Evolutionary conservation across 2,797 vertebrate species (phyloP).

Genomic region (Melanotaenia nigrans): DNA sequence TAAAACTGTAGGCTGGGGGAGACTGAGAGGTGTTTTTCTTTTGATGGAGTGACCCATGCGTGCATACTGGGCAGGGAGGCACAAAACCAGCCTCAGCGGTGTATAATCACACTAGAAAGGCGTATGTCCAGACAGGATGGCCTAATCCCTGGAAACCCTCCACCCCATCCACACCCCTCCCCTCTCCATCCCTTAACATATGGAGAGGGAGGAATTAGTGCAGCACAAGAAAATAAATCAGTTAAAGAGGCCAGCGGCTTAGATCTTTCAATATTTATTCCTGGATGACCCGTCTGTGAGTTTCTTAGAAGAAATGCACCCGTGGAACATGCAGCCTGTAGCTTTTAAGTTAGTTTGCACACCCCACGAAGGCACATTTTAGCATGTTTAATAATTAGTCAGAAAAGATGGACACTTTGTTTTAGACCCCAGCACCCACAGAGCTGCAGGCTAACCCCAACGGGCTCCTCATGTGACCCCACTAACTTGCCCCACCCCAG

Average conservation of each 20-base stretch:
- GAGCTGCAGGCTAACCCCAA: constrained; percentile 52
- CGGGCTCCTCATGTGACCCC: constrained; percentile 69
- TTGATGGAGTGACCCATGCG: constrained; percentile 20
- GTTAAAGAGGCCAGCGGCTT: constrained; percentile 71
- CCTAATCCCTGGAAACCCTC: constrained; percentile 78
- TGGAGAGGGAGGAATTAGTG: constrained; percentile 85
- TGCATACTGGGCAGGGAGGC: constrained; percentile 59
- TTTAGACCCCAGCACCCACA: constrained; percentile 20
- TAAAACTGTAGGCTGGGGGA: neutral
- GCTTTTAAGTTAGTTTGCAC: neutral
- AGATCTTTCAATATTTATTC: constrained; percentile 59
- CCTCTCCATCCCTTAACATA: constrained; percentile 71
- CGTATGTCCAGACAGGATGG: constrained; percentile 78
- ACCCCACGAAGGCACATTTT: neutral
- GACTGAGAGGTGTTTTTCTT: neutral
- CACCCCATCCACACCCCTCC: constrained; percentile 13
- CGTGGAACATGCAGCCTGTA: neutral
- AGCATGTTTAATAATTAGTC: neutral
- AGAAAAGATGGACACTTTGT: neutral
- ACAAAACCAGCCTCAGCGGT: constrained; percentile 71
- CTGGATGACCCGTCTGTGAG: constrained; percentile 58
- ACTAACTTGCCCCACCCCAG: constrained; percentile 46
- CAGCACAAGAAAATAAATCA: constrained; percentile 79
- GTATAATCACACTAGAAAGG: constrained; percentile 77
- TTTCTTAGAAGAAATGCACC: constrained; percentile 51